These are phyloP conservation scores for Enteromius anoplus DNA, from an alignment of 2,797 vertebrate species.

Conservation along the genomic window DNA sequence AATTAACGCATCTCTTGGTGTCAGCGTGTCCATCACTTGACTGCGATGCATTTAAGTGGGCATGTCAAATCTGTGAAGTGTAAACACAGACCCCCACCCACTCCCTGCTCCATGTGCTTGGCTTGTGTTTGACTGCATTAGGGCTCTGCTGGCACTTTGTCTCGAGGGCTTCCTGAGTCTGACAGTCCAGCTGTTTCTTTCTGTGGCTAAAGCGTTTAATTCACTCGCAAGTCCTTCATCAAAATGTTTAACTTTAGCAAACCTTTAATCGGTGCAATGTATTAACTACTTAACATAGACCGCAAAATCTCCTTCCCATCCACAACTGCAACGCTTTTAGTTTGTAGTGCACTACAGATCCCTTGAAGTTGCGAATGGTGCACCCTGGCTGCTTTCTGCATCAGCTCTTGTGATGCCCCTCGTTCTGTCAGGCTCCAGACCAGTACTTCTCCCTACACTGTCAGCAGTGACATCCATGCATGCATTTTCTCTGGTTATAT, in stretches of 20 bases:
- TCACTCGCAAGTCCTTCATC: not conserved
- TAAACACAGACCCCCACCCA: conserved; percentile 47
- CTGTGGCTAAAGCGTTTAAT: not conserved
- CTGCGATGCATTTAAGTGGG: conserved; percentile 22
- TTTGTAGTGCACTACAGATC: conserved; percentile 13
- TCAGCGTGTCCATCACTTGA: conserved; percentile 28
- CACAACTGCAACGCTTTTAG: conserved; percentile 6
- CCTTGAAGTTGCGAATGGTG: conserved; percentile 13
- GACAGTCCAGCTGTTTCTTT: conserved; percentile 22
- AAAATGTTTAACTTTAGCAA: not conserved
- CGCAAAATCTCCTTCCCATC: not conserved
- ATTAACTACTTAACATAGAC: not conserved
- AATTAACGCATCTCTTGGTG: not conserved
- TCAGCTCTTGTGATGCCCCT: conserved; percentile 15
- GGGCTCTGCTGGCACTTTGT: conserved; percentile 22
- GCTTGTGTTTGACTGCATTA: conserved; percentile 46
- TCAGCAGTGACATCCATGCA: conserved; percentile 38
- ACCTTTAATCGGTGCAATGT: not conserved
- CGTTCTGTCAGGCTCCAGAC: conserved; percentile 39
- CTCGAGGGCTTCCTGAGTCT: conserved; percentile 18
- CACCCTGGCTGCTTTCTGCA: conserved; percentile 31
- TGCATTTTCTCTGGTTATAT: conserved; percentile 45
- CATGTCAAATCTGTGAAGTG: conserved; percentile 42
- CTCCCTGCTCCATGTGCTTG: conserved; percentile 49
- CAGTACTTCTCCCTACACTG: conserved; percentile 34